phyloP scores from a whole-genome alignment of 2,797 vertebrate genomes.

The Danio albolineatus region DNA sequence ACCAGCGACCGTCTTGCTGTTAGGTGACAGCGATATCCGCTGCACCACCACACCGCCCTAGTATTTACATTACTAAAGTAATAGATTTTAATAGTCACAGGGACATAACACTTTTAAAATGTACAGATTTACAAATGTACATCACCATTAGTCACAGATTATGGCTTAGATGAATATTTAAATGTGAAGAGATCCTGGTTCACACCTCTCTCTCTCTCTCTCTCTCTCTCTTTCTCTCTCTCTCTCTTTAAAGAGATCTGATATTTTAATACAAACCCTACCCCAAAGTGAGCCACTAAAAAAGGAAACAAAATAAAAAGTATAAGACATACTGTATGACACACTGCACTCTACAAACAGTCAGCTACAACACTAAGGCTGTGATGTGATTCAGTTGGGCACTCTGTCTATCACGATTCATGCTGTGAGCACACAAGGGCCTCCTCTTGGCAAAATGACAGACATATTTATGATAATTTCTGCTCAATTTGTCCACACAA shows the following conservation, averaged over 20 bases:
- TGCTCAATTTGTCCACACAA: slow-evolving; percentile 68
- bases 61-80: too few species aligned
- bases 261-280: slow-evolving; percentile 11
- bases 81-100: not conserved
- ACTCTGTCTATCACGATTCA: slow-evolving; percentile 66
- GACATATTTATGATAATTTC: slow-evolving; percentile 74
- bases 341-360: slow-evolving; percentile 60
- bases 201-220: too few species aligned
- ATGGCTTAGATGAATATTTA: slow-evolving; percentile 63
- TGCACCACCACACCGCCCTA: too few species aligned
- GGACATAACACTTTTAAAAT: not conserved
- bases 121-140: slow-evolving; percentile 44
- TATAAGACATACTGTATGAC: slow-evolving; percentile 65
- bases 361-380: slow-evolving; percentile 64
- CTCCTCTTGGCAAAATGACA: slow-evolving; percentile 71
- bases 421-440: slow-evolving; percentile 69
- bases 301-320: slow-evolving; percentile 59
- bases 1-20: too few species aligned
- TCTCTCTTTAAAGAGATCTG: slow-evolving; percentile 51
- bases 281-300: slow-evolving; percentile 62
- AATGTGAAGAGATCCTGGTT: slow-evolving; percentile 40
- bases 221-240: slow-evolving; percentile 16
- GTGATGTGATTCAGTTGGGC: slow-evolving; percentile 69
- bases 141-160: slow-evolving; percentile 53
- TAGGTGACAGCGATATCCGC: too few species aligned